Evolutionary conservation across 2,113 vertebrate species (phyloP).

Genomic region (Capreolus pygargus): DNA sequence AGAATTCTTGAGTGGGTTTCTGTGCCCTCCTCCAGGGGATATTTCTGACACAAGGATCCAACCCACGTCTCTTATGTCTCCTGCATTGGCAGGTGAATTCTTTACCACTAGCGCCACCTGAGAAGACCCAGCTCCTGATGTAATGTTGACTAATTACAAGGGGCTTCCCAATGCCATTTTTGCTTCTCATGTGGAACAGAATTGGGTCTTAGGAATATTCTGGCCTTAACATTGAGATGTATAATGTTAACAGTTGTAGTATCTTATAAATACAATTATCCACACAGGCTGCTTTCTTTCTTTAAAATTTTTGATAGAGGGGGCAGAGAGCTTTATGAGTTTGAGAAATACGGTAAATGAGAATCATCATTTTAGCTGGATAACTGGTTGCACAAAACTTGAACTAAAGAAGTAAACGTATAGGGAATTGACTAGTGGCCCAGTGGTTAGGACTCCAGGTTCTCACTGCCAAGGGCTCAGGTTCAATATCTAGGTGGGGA

Average conservation of each 20-base stretch:
- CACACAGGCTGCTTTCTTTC: background rate
- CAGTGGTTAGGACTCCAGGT: background rate
- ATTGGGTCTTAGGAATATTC: background rate
- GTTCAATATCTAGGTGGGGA: background rate
- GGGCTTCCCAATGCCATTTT: background rate
- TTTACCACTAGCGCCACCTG: background rate
- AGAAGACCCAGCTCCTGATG: background rate
- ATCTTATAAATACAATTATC: background rate
- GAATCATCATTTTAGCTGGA: background rate
- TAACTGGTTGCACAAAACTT: background rate
- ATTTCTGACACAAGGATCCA: background rate
- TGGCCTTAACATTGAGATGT: background rate
- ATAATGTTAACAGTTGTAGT: background rate
- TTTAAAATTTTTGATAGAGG: background rate
- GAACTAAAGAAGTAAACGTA: background rate
- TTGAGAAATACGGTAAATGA: background rate
- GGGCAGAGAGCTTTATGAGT: background rate
- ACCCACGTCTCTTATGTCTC: background rate
- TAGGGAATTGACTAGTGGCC: background rate
- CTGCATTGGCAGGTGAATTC: background rate
- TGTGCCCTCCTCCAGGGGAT: background rate
- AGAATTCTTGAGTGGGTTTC: background rate
- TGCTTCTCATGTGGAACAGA: background rate
- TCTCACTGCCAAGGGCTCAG: background rate
- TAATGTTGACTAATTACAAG: accelerated